Conservation (phyloP, 2,113 vertebrate species). For the Pavo muticus region DNA sequence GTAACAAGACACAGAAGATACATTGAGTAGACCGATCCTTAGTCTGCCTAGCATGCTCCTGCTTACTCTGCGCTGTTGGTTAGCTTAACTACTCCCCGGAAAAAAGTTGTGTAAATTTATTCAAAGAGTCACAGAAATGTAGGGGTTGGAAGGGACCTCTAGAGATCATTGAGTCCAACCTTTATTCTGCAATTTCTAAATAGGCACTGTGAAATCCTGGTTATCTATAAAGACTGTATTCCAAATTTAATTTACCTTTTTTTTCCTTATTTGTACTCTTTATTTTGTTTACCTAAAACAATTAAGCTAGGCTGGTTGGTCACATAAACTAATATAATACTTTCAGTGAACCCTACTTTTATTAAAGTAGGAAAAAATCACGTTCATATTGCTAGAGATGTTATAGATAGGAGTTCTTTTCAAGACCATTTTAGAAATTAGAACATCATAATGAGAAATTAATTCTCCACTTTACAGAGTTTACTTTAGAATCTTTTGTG, state of each 20-base stretch:
- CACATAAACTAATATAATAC: conserved; percentile 1
- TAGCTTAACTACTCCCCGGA: background rate
- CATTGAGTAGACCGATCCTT: background rate
- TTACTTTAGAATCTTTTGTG: background rate
- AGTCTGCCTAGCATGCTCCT: background rate
- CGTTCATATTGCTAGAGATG: background rate
- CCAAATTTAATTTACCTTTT: background rate
- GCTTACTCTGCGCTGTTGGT: background rate
- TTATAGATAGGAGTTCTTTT: background rate
- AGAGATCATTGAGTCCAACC: no score
- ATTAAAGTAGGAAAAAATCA: background rate
- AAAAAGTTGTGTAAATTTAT: background rate
- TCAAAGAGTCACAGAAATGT: background rate
- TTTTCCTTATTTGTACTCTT: background rate
- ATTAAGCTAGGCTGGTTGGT: background rate
- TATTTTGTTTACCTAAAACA: conserved; percentile 14
- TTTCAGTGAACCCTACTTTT: background rate
- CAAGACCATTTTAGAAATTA: background rate
- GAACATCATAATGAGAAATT: background rate
- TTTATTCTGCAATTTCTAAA: no score
- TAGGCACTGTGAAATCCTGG: background rate
- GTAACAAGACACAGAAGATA: background rate
- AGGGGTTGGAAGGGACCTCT: no score
- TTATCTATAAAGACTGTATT: background rate
- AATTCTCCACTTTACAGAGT: background rate